Percentiles rank a stretch among this genome's conserved stretches.
phyloP scores from a whole-genome alignment of 2,888 invertebrate genomes.

The Artemia sp. region DNA sequence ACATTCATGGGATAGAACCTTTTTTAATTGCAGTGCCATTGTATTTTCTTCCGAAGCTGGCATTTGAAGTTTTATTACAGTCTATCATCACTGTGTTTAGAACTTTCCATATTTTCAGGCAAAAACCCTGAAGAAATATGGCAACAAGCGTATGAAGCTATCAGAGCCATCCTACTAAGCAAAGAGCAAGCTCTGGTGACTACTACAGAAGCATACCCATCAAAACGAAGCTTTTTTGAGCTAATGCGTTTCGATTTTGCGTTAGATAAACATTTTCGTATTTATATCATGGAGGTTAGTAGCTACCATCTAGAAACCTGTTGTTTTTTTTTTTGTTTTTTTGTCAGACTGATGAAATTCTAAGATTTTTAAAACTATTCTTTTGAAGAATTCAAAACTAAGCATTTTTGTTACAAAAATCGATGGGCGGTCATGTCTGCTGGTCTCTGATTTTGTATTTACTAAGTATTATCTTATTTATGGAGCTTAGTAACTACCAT shows the following conservation, averaged over 20 bases:
- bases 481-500: too few relatives aligned
- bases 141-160: constrained; percentile 58
- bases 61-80: not conserved
- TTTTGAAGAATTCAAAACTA: too few relatives aligned
- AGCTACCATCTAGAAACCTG: not conserved
- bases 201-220: constrained; percentile 32
- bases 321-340: too few relatives aligned
- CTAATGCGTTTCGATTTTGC: constrained; percentile 86
- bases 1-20: not conserved
- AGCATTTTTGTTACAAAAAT: too few relatives aligned
- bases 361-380: too few relatives aligned
- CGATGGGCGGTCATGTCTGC: too few relatives aligned
- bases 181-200: constrained; percentile 54
- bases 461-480: too few relatives aligned
- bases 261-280: constrained; percentile 64
- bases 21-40: not conserved
- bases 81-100: constrained; percentile 11
- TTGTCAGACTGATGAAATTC: too few relatives aligned
- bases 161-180: constrained; percentile 46
- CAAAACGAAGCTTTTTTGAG: constrained; percentile 66
- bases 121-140: constrained; percentile 57
- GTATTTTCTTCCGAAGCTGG: not conserved
- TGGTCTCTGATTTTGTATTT: too few relatives aligned
- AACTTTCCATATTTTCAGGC: constrained; percentile 33
- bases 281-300: constrained; percentile 62